A percentile compares a stretch with the other conserved stretches of the same genome.
Conservation (phyloP, 2,888 invertebrate genomes). For the Eristalinus aeneus region DNA sequence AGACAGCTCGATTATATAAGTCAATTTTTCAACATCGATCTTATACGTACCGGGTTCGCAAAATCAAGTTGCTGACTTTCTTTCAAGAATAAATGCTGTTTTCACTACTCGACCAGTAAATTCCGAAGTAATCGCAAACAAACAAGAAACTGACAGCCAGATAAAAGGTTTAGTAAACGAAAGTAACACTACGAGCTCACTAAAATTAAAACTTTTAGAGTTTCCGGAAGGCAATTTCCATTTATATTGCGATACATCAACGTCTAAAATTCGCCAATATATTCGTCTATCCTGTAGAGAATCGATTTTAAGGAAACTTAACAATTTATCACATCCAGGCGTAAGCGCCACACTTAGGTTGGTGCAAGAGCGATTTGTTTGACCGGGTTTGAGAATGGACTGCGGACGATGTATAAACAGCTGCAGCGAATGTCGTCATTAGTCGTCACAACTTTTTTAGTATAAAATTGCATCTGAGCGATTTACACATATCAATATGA, state of each 20-base stretch:
- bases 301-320: slow-evolving; percentile 11
- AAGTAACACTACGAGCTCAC: slow-evolving; percentile 17
- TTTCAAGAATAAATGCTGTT: slow-evolving; percentile 23
- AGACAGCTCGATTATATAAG: slow-evolving; percentile 24
- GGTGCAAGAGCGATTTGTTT: slow-evolving; percentile 68
- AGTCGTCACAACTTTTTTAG: background rate
- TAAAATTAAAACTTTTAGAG: slow-evolving; percentile 11
- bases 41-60: slow-evolving; percentile 10
- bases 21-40: slow-evolving; percentile 16
- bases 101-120: slow-evolving; percentile 1
- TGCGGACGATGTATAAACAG: background rate
- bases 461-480: slow-evolving; percentile 5
- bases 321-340: slow-evolving; percentile 37
- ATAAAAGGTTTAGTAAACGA: background rate
- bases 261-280: slow-evolving; percentile 12
- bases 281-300: slow-evolving; percentile 8
- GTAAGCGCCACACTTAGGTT: slow-evolving; percentile 1
- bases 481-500: slow-evolving; percentile 78
- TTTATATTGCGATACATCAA: slow-evolving; percentile 25
- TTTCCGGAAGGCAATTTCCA: slow-evolving; percentile 26
- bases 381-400: slow-evolving; percentile 72
- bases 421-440: slow-evolving; percentile 1
- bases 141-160: slow-evolving; percentile 3
- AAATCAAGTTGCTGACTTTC: slow-evolving; percentile 37
- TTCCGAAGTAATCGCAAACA: background rate